Evolutionary conservation across 30 jellyfish, hydroid and myxozoan species (phyloP), one percentile per base, ranked within the genome.

Genomic region (Aurelia aurita complex sp. Pacific): DNA sequence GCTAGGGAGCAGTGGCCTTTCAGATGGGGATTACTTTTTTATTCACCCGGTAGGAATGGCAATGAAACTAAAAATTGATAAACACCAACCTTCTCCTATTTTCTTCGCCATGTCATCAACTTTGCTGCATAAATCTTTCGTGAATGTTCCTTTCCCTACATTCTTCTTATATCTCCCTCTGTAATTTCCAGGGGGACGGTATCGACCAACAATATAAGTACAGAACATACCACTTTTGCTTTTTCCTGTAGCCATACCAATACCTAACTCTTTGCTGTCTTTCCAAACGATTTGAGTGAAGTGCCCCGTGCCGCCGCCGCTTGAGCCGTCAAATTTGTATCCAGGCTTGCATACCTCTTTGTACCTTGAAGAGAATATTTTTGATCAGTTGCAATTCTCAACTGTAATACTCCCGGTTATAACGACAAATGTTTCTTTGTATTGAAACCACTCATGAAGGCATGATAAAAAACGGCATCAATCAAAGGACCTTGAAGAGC

Each of bases 311-410:
- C 68, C 42, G 35, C 90, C 62, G 2, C 67, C 32, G 51, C 77
- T 51, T 16, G 88, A 81, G 7, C 88, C 77, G 29, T 50, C 81
- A 64, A 90, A 76, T 17, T 77, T 15, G 43, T 83, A 73, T 1
- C 87, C 91, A 35, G 89, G 92, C n/a, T 74, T 75, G 54, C 98
- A 91, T 5, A 91, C 98, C 77, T 91, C 98, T 63, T 66, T 82
- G 88, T 91, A 91, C 98, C 98, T 91, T 38, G 38, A 62, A 79
- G 55, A 23, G 57, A 46, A 46, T 2, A 2, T 4, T 9, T 6
- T 46, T 46, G 57, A 46, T 46, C 6, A 46, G 14, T 46, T 46
- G 6, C 12, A 8, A 9, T 46, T 0, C 29, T 23, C 29, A 23
- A 23, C 29, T 23, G 29, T 23, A 23, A 23, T 23, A 23, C 29